Percentiles rank a stretch among this genome's conserved stretches.
Conservation (phyloP, 2,113 vertebrate species). For the Xerus inauris region DNA sequence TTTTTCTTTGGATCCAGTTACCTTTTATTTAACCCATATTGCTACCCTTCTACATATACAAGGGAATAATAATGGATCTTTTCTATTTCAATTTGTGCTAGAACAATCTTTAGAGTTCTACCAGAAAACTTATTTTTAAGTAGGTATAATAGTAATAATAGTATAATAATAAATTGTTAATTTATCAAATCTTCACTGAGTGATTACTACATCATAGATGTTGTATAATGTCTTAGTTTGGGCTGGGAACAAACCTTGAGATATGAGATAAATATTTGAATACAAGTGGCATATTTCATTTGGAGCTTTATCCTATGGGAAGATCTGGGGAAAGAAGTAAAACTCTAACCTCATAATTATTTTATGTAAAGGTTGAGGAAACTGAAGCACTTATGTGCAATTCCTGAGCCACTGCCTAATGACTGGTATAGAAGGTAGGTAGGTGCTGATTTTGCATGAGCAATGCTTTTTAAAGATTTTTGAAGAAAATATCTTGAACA, state of each 20-base stretch:
- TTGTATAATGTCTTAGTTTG: neutral
- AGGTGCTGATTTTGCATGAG: neutral
- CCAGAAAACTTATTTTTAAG: conserved; percentile 16
- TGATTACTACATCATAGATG: neutral
- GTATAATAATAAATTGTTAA: neutral
- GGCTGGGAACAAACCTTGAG: neutral
- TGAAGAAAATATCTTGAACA: neutral
- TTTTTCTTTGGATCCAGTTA: neutral
- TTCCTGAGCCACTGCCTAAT: neutral
- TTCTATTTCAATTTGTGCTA: conserved; percentile 36
- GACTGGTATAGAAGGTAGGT: neutral
- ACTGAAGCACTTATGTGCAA: neutral
- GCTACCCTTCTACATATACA: neutral
- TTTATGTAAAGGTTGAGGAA: neutral
- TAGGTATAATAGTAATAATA: neutral
- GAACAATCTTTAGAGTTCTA: neutral
- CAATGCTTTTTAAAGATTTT: neutral
- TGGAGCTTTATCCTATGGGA: neutral
- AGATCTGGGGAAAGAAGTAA: neutral
- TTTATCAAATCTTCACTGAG: neutral
- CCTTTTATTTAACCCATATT: neutral
- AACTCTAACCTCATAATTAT: neutral
- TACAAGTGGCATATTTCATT: neutral
- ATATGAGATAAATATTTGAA: conserved; percentile 14
- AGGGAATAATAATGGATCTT: neutral